Conservation (phyloP, 2,113 vertebrate genomes). For the Pangasianodon hypophthalmus region DNA sequence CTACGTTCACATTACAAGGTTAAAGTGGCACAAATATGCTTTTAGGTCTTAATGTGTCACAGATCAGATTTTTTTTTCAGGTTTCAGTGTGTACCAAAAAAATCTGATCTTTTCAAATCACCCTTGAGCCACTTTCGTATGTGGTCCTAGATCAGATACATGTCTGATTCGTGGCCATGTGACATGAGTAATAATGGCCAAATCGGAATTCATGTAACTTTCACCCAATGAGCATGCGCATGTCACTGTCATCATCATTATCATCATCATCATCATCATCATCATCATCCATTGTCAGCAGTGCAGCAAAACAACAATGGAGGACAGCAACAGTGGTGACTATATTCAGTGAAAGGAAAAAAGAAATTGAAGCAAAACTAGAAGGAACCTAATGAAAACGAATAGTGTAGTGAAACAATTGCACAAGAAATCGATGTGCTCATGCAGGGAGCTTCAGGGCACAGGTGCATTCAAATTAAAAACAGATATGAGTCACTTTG, state of each 20-base stretch:
- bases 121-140: background rate
- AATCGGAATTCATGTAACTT: background rate
- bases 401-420: background rate
- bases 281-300: background rate
- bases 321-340: background rate
- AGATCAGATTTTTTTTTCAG: background rate
- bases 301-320: background rate
- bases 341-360: background rate
- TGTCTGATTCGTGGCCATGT: background rate
- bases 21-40: background rate
- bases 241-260: background rate
- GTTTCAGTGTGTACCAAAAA: background rate
- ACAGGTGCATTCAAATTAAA: conserved; percentile 7
- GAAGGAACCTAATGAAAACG: background rate
- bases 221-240: background rate
- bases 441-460: background rate
- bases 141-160: background rate
- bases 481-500: background rate
- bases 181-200: background rate
- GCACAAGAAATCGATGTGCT: background rate
- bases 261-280: background rate
- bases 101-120: background rate
- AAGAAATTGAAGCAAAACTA: background rate
- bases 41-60: background rate
- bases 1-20: background rate